A percentile compares a stretch with the other conserved stretches of the same genome.
phyloP scores from a whole-genome alignment of 2,113 vertebrate species.

The Odocoileus virginianus region DNA sequence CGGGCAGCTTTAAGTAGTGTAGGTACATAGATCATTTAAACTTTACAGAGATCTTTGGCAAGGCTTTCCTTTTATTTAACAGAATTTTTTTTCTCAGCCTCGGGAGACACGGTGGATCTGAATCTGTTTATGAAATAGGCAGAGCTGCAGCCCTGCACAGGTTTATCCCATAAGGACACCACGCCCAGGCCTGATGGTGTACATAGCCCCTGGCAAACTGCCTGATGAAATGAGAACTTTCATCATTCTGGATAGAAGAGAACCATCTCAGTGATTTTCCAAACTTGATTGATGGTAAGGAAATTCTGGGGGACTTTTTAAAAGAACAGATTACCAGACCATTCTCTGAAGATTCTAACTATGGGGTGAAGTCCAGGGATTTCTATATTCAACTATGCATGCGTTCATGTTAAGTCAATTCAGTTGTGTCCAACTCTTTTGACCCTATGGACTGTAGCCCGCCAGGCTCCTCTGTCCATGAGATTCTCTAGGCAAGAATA shows the following conservation, averaged over 20 bases:
- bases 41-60: not conserved
- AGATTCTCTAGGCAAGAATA: not conserved
- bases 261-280: not conserved
- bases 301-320: not conserved
- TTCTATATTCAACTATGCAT: not conserved
- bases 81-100: not conserved
- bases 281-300: not conserved
- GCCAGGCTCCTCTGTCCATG: not conserved
- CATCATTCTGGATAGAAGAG: not conserved
- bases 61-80: not conserved
- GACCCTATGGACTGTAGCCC: not conserved
- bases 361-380: not conserved
- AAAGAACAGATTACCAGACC: not conserved
- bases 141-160: accelerated
- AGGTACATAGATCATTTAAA: not conserved
- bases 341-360: not conserved
- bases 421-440: not conserved
- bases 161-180: not conserved
- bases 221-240: not conserved
- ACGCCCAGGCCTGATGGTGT: accelerated
- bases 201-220: accelerated
- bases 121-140: not conserved
- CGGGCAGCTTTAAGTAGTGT: accelerated
- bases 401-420: not conserved
- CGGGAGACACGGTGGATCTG: not conserved